phyloP scores from a whole-genome alignment of 2,888 invertebrate genomes.

The Tortrix viridana region DNA sequence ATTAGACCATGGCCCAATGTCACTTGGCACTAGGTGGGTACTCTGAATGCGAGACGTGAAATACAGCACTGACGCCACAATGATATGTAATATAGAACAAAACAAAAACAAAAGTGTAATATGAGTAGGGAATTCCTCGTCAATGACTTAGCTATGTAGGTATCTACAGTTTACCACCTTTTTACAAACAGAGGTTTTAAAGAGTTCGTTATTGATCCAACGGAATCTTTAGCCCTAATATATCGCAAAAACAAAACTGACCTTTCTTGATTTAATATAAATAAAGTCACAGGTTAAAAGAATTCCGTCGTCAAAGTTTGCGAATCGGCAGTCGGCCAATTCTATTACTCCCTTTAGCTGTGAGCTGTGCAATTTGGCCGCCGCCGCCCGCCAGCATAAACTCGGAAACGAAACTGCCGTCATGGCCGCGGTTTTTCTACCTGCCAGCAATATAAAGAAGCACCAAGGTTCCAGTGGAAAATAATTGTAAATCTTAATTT shows the following conservation, averaged over 20 bases:
- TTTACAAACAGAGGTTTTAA: too few species aligned
- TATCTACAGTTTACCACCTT: too few species aligned
- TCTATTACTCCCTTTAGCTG: constrained; percentile 25
- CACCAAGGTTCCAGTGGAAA: constrained; percentile 4
- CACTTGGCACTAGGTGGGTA: constrained; percentile 29
- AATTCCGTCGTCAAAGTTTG: constrained; percentile 14
- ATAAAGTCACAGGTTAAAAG: constrained; percentile 11
- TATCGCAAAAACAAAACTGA: too few species aligned
- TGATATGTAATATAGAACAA: constrained; percentile 9
- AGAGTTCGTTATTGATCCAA: too few species aligned
- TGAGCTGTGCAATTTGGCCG: constrained; percentile 23
- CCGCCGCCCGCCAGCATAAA: constrained; percentile 16
- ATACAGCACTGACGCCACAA: constrained; percentile 16
- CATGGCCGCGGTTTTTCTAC: constrained; percentile 22
- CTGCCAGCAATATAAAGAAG: constrained; percentile 16
- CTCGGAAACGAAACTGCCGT: constrained; percentile 22
- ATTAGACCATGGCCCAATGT: constrained; percentile 30
- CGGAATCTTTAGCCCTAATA: too few species aligned
- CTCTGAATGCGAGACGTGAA: constrained; percentile 12
- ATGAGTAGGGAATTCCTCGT: too few species aligned
- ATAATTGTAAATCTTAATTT: neutral
- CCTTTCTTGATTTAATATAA: neutral
- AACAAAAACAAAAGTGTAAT: neutral
- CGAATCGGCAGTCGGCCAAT: constrained; percentile 29
- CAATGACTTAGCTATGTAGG: too few species aligned